phyloP scores from a whole-genome alignment of 2,113 vertebrate species.

The Passer domesticus region DNA sequence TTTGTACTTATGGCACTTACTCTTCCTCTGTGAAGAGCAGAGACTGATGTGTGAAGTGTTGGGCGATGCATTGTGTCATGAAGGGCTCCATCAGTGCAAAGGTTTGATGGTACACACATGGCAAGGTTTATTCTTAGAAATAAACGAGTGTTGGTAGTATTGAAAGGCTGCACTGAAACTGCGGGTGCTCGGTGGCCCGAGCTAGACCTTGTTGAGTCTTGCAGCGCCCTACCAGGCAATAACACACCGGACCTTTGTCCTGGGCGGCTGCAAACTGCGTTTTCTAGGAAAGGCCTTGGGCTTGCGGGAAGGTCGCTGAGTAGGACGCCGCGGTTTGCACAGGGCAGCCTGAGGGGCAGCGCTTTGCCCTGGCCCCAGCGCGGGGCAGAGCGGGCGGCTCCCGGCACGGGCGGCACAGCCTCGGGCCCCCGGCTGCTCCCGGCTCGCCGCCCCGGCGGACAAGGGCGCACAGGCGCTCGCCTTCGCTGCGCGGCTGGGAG shows the following conservation, averaged over 20 bases:
- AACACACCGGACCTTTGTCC: rapidly evolving
- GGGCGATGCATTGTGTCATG: rapidly evolving
- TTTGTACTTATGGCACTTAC: not conserved
- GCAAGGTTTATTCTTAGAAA: not conserved
- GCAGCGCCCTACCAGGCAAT: not conserved
- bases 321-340: not conserved
- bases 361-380: rapidly evolving
- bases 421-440: not conserved
- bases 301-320: not conserved
- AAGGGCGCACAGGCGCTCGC: too few relatives aligned
- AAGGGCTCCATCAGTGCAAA: rapidly evolving
- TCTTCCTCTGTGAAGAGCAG: not conserved
- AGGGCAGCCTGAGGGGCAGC: not conserved
- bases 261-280: rapidly evolving
- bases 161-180: not conserved
- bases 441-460: not conserved
- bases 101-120: rapidly evolving
- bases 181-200: not conserved
- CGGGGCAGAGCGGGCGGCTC: not conserved
- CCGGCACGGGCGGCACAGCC: rapidly evolving
- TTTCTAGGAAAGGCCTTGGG: not conserved
- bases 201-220: not conserved
- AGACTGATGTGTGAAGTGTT: not conserved
- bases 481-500: not conserved
- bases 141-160: rapidly evolving